Base-by-base conservation (phyloP, 2,888 invertebrate species). In the Eristalis intricaria region DNA sequence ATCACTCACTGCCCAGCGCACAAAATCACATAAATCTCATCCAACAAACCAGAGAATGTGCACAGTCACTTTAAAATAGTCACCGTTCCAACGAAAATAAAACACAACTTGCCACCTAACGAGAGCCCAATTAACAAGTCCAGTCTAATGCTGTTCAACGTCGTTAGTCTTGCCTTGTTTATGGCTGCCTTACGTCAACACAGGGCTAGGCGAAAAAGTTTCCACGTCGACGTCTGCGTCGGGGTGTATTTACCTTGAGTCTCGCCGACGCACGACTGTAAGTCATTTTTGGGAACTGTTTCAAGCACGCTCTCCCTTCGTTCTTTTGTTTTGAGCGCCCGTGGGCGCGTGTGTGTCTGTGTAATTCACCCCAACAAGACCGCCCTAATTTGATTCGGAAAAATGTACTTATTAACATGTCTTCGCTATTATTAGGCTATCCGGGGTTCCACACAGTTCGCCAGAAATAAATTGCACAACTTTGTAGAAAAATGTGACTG, bases 81-180 rank as follows among this genome's bases (percentile, higher is more conserved):
- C 43, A 43, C 43, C n/a, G 19, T 2, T 8, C 50, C 19, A 50
- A 19, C 50, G 19, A 50, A 64, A 29, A 65, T 50, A n/a, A 19
- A 19, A 58, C 23, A 38, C 60, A 70, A 40, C 19, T 19, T 40
- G 38, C 56, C 7, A 58, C 38, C 50, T 19, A 75, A 61, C 60
- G 38, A n/a, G 64, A 64, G 10, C 35, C 56, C 64, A 74, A 75
- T 68, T 68, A 76, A 32, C 76, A 76, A 61, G 32, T 29, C 66
- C 66, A 32, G 40, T 68, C 75, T 60, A 75, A 75, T 66, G 29
- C 19, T 22, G 19, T 71, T 61, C 7, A 26, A 29, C 23, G 26
- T 61, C 61, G 70, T 38, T 70, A n/a, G 38, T 38, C 58, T 38
- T 70, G 13, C 19, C 29, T 56, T 56, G 75, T 40, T 76, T 75